These are phyloP conservation scores for Gymnoscelis rufifasciata DNA, from an alignment of 2,888 invertebrate genomes.

Conservation along the genomic window DNA sequence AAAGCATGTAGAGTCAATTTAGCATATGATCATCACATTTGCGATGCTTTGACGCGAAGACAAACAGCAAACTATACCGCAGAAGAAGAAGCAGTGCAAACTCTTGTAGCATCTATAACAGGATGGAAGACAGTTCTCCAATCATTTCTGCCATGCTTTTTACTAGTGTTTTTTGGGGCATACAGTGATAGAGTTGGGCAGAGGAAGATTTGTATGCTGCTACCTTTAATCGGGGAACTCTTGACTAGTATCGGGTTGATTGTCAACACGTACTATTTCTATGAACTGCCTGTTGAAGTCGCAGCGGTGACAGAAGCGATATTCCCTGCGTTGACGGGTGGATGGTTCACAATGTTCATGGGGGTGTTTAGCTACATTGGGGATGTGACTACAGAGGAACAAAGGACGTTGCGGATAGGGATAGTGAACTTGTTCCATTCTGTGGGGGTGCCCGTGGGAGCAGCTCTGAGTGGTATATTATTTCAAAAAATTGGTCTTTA, in stretches of 20 bases:
- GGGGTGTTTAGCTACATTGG: conserved; percentile 93
- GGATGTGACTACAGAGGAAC: conserved; percentile 90
- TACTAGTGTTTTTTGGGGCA: conserved; percentile 90
- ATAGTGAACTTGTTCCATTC: conserved; percentile 94
- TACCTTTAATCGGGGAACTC: conserved; percentile 90
- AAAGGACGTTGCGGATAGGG: conserved; percentile 90
- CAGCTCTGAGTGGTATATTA: conserved; percentile 90
- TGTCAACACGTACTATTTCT: conserved; percentile 87
- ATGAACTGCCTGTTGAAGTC: conserved; percentile 88
- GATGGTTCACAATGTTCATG: conserved; percentile 95
- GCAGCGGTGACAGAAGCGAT: conserved; percentile 89
- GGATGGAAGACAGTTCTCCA: conserved; percentile 93
- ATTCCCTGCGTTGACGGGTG: conserved; percentile 89
- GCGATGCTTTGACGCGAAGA: conserved; percentile 86
- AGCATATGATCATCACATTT: conserved; percentile 83
- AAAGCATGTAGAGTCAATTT: conserved; percentile 92
- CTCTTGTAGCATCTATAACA: conserved; percentile 87
- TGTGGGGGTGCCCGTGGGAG: conserved; percentile 92
- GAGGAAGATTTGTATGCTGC: conserved; percentile 88
- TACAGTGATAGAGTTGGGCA: conserved; percentile 85
- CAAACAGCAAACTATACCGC: conserved; percentile 81
- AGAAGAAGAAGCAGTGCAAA: conserved; percentile 84
- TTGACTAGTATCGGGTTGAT: conserved; percentile 87
- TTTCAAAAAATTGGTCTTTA: conserved; percentile 87
- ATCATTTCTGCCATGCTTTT: conserved; percentile 86